Evolutionary conservation across 2,888 invertebrate genomes (phyloP).

Genomic region (Nudaria mundana): DNA sequence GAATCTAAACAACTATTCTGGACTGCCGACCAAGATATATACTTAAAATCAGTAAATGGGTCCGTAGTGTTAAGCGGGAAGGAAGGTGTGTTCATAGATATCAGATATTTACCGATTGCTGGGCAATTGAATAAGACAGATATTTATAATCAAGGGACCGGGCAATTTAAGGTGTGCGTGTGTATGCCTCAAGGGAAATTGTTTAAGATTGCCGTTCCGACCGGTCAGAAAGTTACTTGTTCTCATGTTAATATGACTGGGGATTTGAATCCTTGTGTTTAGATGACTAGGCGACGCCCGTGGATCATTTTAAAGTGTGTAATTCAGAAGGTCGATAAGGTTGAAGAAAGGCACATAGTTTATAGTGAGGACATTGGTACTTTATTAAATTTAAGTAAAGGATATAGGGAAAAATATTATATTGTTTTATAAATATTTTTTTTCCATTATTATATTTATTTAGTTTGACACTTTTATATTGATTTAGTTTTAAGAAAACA

Average conservation of each 20-base stretch:
- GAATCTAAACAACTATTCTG: slow-evolving; percentile 87
- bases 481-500: too few relatives aligned
- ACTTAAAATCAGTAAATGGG: slow-evolving; percentile 88
- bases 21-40: slow-evolving; percentile 90
- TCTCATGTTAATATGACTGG: slow-evolving; percentile 82
- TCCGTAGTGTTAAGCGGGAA: slow-evolving; percentile 86
- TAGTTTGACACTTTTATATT: too few relatives aligned
- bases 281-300: too few relatives aligned
- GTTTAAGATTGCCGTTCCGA: slow-evolving; percentile 88
- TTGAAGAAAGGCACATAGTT: too few relatives aligned
- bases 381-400: too few relatives aligned
- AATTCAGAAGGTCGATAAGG: too few relatives aligned
- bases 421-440: too few relatives aligned
- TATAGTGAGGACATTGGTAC: too few relatives aligned
- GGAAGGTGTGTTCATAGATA: slow-evolving; percentile 86
- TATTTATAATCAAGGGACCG: slow-evolving; percentile 38
- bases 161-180: slow-evolving; percentile 93
- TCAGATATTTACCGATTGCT: slow-evolving; percentile 86
- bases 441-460: too few relatives aligned
- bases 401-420: too few relatives aligned
- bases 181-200: slow-evolving; percentile 94
- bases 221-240: slow-evolving; percentile 81
- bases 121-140: slow-evolving; percentile 58
- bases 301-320: too few relatives aligned
- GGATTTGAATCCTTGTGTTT: slow-evolving; percentile 84